Evolutionary conservation across 2,888 invertebrate genomes (phyloP).

Genomic region (Myopa testacea): DNA sequence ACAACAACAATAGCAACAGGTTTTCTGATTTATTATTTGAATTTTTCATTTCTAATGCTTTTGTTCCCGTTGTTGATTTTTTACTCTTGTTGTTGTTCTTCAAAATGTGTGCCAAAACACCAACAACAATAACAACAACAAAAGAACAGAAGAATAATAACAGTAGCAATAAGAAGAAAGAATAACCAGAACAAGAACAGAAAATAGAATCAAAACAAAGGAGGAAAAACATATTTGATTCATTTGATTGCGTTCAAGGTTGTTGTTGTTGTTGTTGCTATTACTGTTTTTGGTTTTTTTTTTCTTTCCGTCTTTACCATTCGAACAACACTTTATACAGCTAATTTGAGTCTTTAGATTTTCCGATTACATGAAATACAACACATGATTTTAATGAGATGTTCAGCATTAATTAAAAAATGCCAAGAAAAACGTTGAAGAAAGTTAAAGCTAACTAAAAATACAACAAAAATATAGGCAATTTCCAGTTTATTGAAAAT

Average conservation of each 20-base stretch:
- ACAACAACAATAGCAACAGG: not conserved
- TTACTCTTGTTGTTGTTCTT: not conserved
- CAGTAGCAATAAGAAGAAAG: conserved; percentile 31
- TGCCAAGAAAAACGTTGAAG: too few species aligned
- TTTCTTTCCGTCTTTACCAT: not conserved
- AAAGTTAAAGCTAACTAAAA: too few species aligned
- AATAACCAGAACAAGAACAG: not conserved
- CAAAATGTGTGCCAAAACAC: conserved; percentile 60
- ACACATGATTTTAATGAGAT: not conserved
- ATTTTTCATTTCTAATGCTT: conserved; percentile 14
- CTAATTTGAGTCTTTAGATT: not conserved
- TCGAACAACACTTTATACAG: not conserved
- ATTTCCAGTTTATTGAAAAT: too few species aligned
- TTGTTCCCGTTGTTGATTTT: too few species aligned
- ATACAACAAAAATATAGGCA: too few species aligned
- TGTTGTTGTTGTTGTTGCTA: not conserved
- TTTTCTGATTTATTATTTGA: conserved; percentile 26
- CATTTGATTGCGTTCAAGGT: conserved; percentile 50
- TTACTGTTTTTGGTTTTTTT: not conserved
- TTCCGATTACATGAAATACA: not conserved
- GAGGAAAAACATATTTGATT: conserved; percentile 41
- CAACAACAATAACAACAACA: conserved; percentile 19
- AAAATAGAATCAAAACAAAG: conserved; percentile 8
- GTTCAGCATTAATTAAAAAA: too few species aligned
- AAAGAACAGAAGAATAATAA: conserved; percentile 9